These are phyloP conservation scores for Cosmia trapezina DNA, from an alignment of 2,888 invertebrate species.

Conservation along the genomic window DNA sequence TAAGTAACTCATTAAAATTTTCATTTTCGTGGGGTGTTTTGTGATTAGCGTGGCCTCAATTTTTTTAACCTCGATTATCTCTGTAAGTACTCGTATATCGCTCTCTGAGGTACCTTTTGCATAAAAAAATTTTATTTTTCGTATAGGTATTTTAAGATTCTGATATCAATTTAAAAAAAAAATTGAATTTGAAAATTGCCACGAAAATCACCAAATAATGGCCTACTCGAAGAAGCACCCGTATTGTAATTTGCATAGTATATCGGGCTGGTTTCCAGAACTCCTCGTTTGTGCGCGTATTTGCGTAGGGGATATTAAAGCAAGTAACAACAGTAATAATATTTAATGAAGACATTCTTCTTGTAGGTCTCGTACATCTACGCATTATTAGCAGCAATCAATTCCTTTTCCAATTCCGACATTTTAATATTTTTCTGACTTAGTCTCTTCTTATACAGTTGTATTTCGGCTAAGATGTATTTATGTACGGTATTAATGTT, in stretches of 20 bases:
- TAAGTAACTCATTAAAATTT: no score
- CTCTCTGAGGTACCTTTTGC: no score
- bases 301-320: background rate
- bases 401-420: constrained; percentile 14
- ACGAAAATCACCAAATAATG: no score
- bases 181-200: no score
- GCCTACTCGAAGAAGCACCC: no score
- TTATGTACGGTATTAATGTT: background rate
- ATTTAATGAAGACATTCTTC: background rate
- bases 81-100: no score
- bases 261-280: background rate
- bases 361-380: background rate
- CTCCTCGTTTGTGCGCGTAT: background rate
- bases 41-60: no score
- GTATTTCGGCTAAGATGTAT: constrained; percentile 61
- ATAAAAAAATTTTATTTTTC: no score
- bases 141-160: no score
- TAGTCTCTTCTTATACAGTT: constrained; percentile 55
- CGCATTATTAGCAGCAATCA: background rate
- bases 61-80: no score
- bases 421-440: background rate
- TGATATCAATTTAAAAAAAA: no score
- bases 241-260: background rate
- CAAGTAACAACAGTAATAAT: background rate
- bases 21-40: no score